phyloP scores from a whole-genome alignment of 2,113 vertebrate genomes.

The Philantomba maxwellii region DNA sequence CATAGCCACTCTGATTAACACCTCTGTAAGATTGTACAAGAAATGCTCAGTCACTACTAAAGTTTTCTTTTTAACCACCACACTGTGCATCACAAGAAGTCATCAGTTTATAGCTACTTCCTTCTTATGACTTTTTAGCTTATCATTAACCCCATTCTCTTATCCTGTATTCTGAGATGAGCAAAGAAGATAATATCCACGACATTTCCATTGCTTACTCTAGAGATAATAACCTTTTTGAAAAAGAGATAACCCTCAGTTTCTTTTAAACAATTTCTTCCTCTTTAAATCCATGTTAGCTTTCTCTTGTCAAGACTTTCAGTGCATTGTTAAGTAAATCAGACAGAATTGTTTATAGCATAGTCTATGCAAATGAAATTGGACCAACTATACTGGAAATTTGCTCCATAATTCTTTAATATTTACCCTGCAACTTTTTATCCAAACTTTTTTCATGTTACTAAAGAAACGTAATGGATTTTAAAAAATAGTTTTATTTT shows the following conservation, averaged over 20 bases:
- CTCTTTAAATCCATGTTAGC: slow-evolving; percentile 74
- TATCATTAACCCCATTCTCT: slow-evolving; percentile 74
- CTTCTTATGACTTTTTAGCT: slow-evolving; percentile 75
- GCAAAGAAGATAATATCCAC: slow-evolving; percentile 73
- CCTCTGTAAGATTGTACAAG: background rate
- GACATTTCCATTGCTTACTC: slow-evolving; percentile 73
- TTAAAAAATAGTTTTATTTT: background rate
- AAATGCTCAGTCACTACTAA: background rate
- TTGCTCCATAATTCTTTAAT: slow-evolving; percentile 4
- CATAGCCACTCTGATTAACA: background rate
- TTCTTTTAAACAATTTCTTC: slow-evolving; percentile 78
- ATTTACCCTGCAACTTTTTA: background rate
- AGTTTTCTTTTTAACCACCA: slow-evolving; percentile 18
- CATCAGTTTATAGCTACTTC: slow-evolving; percentile 51
- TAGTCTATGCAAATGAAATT: slow-evolving; percentile 14
- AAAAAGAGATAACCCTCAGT: slow-evolving; percentile 63
- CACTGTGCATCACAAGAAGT: slow-evolving; percentile 26
- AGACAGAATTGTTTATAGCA: slow-evolving; percentile 62
- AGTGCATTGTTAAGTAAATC: slow-evolving; percentile 42
- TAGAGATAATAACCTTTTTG: slow-evolving; percentile 74
- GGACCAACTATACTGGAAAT: slow-evolving; percentile 21
- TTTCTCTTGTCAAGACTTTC: slow-evolving; percentile 66
- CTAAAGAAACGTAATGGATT: slow-evolving; percentile 33
- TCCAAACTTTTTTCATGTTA: background rate
- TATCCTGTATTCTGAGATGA: slow-evolving; percentile 76